Percentiles rank a stretch among this genome's conserved stretches.
Evolutionary conservation across 2,113 vertebrate genomes (phyloP).

Genomic region (Trematomus loennbergii): DNA sequence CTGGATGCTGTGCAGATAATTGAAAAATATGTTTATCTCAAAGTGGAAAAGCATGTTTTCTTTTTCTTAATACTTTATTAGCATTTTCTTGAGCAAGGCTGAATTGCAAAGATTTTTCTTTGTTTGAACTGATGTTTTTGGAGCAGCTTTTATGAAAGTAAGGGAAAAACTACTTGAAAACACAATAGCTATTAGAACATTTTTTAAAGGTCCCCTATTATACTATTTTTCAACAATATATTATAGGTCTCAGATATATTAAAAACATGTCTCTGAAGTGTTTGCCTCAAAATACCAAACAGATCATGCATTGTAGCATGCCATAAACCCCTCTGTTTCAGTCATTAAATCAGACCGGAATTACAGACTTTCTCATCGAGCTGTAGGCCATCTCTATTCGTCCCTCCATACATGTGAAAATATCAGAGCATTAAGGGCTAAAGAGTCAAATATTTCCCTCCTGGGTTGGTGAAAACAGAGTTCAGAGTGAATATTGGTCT

Average conservation of each 20-base stretch:
- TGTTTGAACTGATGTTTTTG: neutral
- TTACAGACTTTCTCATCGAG: conserved; percentile 26
- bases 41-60: neutral
- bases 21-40: neutral
- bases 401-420: neutral
- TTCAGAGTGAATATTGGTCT: neutral
- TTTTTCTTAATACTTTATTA: neutral
- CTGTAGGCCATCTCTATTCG: conserved; percentile 23
- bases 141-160: neutral
- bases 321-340: too few species aligned
- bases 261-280: too few species aligned
- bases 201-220: too few species aligned
- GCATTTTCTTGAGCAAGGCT: neutral
- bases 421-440: too few species aligned
- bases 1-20: neutral
- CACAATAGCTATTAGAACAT: neutral
- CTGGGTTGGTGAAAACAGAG: too few species aligned
- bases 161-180: neutral
- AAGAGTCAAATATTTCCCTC: too few species aligned
- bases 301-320: too few species aligned
- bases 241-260: too few species aligned
- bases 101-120: neutral
- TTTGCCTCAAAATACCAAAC: too few species aligned
- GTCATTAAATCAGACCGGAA: conserved; percentile 48
- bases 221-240: too few species aligned